Evolutionary conservation across 2,888 invertebrate genomes (phyloP), one percentile per base, ranked within the genome.

Genomic region (Sialis lutaria): DNA sequence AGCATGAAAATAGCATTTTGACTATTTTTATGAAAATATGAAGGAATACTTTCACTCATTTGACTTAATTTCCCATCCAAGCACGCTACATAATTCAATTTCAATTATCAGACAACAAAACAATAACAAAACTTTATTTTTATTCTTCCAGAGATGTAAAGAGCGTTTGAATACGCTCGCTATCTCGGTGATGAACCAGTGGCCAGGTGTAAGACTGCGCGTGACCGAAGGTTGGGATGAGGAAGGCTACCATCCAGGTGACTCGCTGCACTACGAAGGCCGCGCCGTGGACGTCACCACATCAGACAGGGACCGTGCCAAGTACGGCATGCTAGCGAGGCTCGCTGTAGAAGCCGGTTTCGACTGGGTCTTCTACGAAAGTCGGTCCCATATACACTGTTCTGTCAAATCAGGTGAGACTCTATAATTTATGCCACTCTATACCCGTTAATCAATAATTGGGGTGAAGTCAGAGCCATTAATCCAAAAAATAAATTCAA

Each of bases 281-380:
- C 75, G 95, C 30, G 95, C 95, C 7, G 93, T 96, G 52, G 95
- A 95, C 72, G 82, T 96, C 59, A 90, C 91, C 53, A 95, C 95
- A 56, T 87, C 88, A 55, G 95, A 95, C 72, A 74, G 88, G 47
- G 92, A 95, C 68, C 75, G 85, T 50, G 77, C 87, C 64, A 95
- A 95, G 71, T 87, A 92, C 67, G 95, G 95, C 54, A 90, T 95
- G 90, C 73, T 96, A 60, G 96, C 95, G 42, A 72, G 95, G 50
- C 74, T 96, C 48, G 96, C 96, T 1, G 90, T 92, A 50, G 92
- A 95, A 66, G 93, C 95, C 31, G 95, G 95, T 59, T 96, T 96
- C 74, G 95, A 96, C 73, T 96, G 93, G 93, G 96, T 96, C 52
- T 92, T 87, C 72, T 96, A 93, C 64, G 92, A 93, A 67, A 88